Evolutionary conservation across 2,888 invertebrate genomes (phyloP).

Genomic region (Poecilobothrus nobilitatus): DNA sequence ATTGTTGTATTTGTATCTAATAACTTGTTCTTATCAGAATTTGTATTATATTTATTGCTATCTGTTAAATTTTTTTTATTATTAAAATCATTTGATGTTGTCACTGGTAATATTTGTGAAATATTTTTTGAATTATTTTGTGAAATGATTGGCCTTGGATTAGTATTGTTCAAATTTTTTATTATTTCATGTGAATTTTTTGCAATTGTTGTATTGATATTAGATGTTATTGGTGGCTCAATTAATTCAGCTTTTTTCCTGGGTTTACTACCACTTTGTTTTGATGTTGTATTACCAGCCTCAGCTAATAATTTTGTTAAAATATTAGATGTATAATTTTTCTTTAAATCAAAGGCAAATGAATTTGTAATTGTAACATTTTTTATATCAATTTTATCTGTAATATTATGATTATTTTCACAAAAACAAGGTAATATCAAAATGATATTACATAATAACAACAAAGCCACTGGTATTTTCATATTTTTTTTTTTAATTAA

Average conservation of each 20-base stretch:
- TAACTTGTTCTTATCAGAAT: not conserved
- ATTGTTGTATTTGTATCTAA: not conserved
- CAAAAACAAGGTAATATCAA: constrained; percentile 1
- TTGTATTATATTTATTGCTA: not conserved
- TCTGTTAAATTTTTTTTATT: too few species aligned
- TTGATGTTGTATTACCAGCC: not conserved
- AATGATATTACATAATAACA: not conserved
- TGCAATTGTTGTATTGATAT: not conserved
- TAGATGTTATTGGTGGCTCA: not conserved
- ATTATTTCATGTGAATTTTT: not conserved
- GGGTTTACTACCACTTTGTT: not conserved
- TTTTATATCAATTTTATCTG: not conserved
- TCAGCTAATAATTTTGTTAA: not conserved
- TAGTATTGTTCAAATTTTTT: not conserved
- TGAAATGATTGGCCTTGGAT: not conserved
- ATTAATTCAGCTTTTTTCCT: not conserved
- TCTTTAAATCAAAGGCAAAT: not conserved
- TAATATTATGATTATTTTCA: not conserved
- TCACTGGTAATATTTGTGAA: not conserved
- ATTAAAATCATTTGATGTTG: not conserved
- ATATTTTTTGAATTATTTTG: too few species aligned
- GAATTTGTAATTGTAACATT: not conserved
- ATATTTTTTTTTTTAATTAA: not conserved
- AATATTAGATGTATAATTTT: not conserved
- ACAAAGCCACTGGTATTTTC: not conserved